phyloP scores from a whole-genome alignment of 2,888 invertebrate species.

The Xestia rhomboidea region DNA sequence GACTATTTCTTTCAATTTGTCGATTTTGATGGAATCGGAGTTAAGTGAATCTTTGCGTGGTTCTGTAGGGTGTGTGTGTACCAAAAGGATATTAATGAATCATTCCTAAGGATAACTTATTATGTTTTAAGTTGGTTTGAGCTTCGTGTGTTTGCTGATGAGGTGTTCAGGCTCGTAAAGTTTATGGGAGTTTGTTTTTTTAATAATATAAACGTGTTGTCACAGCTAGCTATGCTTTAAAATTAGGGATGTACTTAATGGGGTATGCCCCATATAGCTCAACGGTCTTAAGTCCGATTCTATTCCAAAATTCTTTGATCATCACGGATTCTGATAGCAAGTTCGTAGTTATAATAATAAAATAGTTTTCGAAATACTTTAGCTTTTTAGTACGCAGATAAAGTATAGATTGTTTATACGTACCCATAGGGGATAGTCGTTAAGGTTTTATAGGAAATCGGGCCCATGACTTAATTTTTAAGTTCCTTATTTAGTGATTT shows the following conservation, averaged over 20 bases:
- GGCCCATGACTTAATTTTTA: constrained; percentile 89
- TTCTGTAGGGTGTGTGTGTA: constrained; percentile 49
- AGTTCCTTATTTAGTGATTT: constrained; percentile 80
- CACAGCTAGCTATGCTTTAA: constrained; percentile 68
- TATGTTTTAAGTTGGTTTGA: constrained; percentile 57
- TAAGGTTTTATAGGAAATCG: constrained; percentile 88
- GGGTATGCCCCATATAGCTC: constrained; percentile 57
- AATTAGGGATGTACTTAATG: constrained; percentile 65
- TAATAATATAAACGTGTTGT: constrained; percentile 62
- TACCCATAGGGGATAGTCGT: constrained; percentile 80
- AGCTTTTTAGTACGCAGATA: constrained; percentile 86
- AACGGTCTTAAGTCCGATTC: constrained; percentile 65
- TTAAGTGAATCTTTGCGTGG: constrained; percentile 54
- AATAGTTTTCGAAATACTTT: constrained; percentile 86
- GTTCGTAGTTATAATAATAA: constrained; percentile 74
- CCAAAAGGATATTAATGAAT: constrained; percentile 63
- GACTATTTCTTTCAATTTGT: constrained; percentile 57
- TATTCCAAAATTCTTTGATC: constrained; percentile 67
- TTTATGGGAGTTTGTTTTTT: constrained; percentile 37
- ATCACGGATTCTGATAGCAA: constrained; percentile 69
- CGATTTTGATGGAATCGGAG: constrained; percentile 67
- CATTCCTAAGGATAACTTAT: constrained; percentile 65
- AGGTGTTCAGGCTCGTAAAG: constrained; percentile 54
- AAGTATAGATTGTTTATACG: constrained; percentile 85
- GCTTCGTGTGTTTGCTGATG: constrained; percentile 55